Base-by-base conservation (phyloP, 2,797 vertebrate species). In the Ciconia nigra region DNA sequence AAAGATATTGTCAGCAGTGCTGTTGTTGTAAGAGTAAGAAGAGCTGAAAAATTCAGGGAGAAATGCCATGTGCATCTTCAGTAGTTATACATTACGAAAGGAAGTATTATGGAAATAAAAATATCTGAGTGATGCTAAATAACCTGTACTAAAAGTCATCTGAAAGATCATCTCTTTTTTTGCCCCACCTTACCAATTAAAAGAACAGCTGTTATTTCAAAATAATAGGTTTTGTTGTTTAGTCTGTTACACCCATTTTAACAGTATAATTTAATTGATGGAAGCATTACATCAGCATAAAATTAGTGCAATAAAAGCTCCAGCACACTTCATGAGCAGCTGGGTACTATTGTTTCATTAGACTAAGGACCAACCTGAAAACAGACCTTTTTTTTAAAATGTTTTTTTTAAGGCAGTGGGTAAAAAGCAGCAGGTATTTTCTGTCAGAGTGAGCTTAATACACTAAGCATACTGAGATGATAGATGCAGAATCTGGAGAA, bases 161-260 rank as follows among this genome's bases (percentile, higher is more conserved):
- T 90, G 35, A 87, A 62, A 90, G 65, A 57, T 37, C 6, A 41
- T 42, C 22, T 42, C 10, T 42, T 54, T 69, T 73, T 70, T 85
- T 85, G 59, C 79, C 72, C 62, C 73, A 76, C 86, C 94, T 90
- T 94, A 55, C 47, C 41, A 67, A 90, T 94, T 92, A 93, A 66
- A 58, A 70, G 39, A 84, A 89, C 29, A 89, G 39, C 39, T 95
- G 54, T 79, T 67, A 94, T 92, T 96, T 92, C 55, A 85, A 77
- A 96, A 95, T 95, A 59, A 93, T 70, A 91, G 81, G 83, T 42
- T 77, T 90, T 70, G 87, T 84, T 93, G 81, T 96, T 96, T 96
- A 96, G 57, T 80, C 55, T 90, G 84, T 87, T 76, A 65, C 89
- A 47, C 78, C 47, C 63, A 41, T 84, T 94, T 95, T 80, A 83